Evolutionary conservation across 2,113 vertebrate species (phyloP).

Genomic region (Bolborhynchus lineola): DNA sequence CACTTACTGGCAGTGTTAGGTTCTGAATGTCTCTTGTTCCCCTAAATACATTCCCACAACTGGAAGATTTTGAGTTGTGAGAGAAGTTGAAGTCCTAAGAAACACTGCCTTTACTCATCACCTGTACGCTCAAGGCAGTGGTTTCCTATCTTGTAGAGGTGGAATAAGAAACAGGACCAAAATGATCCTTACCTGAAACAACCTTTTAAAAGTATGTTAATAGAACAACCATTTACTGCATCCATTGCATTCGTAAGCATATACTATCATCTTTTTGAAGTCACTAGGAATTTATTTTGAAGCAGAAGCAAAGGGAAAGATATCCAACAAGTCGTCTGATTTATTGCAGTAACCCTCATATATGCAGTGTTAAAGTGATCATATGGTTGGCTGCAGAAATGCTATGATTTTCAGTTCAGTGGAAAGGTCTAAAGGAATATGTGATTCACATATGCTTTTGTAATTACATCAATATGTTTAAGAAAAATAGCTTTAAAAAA

Average conservation of each 20-base stretch:
- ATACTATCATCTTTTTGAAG: not conserved
- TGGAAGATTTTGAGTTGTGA: not conserved
- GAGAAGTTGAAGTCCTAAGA: not conserved
- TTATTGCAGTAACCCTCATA: not conserved
- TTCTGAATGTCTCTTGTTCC: not conserved
- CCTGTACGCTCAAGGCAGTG: not conserved
- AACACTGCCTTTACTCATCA: not conserved
- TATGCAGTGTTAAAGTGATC: slow-evolving; percentile 10
- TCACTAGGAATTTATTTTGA: slow-evolving; percentile 14
- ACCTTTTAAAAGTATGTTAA: not conserved
- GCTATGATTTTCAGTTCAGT: slow-evolving; percentile 21
- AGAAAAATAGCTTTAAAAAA: not conserved
- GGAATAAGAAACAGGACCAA: not conserved
- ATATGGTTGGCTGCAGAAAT: slow-evolving; percentile 16
- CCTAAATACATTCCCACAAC: not conserved
- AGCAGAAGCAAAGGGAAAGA: not conserved
- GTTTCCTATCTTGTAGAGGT: not conserved
- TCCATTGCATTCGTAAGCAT: not conserved
- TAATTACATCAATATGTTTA: slow-evolving; percentile 57
- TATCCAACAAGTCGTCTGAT: not conserved
- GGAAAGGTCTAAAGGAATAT: slow-evolving; percentile 42
- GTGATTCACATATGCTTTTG: slow-evolving; percentile 24
- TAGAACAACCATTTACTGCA: not conserved
- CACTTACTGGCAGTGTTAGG: not conserved
- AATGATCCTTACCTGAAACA: not conserved